Evolutionary conservation across 2,113 vertebrate species (phyloP).

Genomic region (Opisthocomus hoazin): DNA sequence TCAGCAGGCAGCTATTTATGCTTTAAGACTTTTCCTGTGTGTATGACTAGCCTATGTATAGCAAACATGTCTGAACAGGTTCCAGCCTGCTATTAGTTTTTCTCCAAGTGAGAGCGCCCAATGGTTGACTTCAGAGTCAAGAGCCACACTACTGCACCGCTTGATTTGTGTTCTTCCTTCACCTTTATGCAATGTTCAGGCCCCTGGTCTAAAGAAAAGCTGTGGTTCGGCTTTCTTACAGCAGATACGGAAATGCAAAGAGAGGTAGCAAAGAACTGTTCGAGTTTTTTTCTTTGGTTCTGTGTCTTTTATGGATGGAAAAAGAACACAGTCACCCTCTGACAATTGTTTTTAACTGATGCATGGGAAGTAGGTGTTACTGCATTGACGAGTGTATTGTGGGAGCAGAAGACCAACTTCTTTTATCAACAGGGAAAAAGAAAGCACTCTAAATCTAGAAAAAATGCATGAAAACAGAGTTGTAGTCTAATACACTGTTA

Average conservation of each 20-base stretch:
- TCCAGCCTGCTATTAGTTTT: not conserved
- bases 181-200: not conserved
- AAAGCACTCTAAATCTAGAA: not conserved
- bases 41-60: slow-evolving; percentile 7
- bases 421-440: not conserved
- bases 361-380: not conserved
- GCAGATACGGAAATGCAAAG: not conserved
- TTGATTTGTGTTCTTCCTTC: not conserved
- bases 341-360: not conserved
- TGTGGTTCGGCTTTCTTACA: not conserved
- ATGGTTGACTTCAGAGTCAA: not conserved
- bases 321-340: not conserved
- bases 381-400: not conserved
- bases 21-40: slow-evolving; percentile 45
- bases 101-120: not conserved
- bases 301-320: not conserved
- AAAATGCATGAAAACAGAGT: not conserved
- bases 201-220: not conserved
- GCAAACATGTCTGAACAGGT: slow-evolving; percentile 15
- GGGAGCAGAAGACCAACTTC: not conserved
- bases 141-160: not conserved
- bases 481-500: not conserved
- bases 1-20: slow-evolving; percentile 22
- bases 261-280: not conserved
- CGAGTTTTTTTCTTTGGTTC: not conserved